Evolutionary conservation across 2,113 vertebrate species (phyloP).

Genomic region (Dicaeum eximium): DNA sequence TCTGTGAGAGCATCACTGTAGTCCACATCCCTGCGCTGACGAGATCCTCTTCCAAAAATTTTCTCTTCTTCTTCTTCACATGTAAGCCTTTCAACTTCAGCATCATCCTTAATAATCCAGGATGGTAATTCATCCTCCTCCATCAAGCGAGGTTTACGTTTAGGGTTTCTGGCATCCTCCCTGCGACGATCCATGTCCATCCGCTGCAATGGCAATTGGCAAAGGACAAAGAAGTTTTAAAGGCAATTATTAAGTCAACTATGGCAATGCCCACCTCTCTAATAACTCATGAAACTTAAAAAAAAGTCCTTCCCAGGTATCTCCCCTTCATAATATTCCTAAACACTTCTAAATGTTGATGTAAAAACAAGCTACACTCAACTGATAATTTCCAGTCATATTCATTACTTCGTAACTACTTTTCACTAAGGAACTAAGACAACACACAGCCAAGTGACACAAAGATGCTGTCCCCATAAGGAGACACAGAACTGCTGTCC

Average conservation of each 20-base stretch:
- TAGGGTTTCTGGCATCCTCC: constrained; percentile 93
- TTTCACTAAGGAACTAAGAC: neutral
- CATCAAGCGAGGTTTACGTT: constrained; percentile 92
- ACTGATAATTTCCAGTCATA: neutral
- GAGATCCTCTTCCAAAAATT: constrained; percentile 94
- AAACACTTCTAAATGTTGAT: neutral
- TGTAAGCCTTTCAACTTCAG: constrained; percentile 93
- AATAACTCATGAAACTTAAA: neutral
- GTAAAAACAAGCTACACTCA: neutral
- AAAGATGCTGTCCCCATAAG: neutral
- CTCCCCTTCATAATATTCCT: neutral
- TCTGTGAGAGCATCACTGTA: constrained; percentile 96
- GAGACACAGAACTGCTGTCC: neutral
- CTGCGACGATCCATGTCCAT: constrained; percentile 96
- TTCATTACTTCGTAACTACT: neutral
- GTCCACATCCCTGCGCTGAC: constrained; percentile 92
- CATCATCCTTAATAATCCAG: constrained; percentile 98
- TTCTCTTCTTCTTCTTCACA: constrained; percentile 97
- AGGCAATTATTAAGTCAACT: neutral
- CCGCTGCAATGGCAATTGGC: constrained; percentile 69
- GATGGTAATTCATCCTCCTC: constrained; percentile 95
- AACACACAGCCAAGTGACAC: neutral
- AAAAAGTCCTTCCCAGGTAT: neutral
- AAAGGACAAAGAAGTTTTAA: neutral
- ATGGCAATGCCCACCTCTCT: neutral